phyloP scores from a whole-genome alignment of 1,140 invertebrate species.

The Cepaea nemoralis region DNA sequence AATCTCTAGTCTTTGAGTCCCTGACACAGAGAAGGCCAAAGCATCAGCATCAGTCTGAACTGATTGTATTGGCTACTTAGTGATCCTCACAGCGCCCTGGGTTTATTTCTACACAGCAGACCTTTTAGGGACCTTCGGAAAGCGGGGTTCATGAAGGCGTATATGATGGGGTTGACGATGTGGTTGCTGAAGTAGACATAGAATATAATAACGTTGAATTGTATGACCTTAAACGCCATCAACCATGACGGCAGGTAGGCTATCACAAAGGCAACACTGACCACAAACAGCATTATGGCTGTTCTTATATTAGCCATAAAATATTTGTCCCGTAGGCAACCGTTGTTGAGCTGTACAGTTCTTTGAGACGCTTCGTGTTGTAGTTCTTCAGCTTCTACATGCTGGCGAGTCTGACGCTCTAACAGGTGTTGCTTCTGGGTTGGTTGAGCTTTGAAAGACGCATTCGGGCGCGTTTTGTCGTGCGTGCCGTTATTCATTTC shows the following conservation, averaged over 20 bases:
- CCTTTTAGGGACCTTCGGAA: slow-evolving; percentile 61
- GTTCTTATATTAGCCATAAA: slow-evolving; percentile 66
- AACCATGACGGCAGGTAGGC: slow-evolving; percentile 67
- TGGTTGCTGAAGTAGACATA: slow-evolving; percentile 70
- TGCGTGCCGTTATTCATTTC: not conserved
- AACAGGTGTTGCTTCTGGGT: not conserved
- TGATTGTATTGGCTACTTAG: too few relatives aligned
- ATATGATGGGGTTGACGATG: slow-evolving; percentile 69
- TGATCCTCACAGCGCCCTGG: not conserved
- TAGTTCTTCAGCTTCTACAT: not conserved
- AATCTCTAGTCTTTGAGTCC: too few relatives aligned
- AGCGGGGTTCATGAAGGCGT: slow-evolving; percentile 69
- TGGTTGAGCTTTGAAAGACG: not conserved
- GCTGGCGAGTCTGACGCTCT: not conserved
- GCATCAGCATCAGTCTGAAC: too few relatives aligned
- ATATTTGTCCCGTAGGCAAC: slow-evolving; percentile 54
- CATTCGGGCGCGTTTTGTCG: not conserved
- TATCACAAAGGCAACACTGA: slow-evolving; percentile 66
- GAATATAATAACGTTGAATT: slow-evolving; percentile 61
- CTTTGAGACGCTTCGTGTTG: not conserved
- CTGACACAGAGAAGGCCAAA: too few relatives aligned
- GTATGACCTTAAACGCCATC: slow-evolving; percentile 59
- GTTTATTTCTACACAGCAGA: slow-evolving; percentile 38
- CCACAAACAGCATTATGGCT: slow-evolving; percentile 68
- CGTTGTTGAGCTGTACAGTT: not conserved